phyloP scores from a whole-genome alignment of 2,888 invertebrate species.

The Rhagonycha fulva region DNA sequence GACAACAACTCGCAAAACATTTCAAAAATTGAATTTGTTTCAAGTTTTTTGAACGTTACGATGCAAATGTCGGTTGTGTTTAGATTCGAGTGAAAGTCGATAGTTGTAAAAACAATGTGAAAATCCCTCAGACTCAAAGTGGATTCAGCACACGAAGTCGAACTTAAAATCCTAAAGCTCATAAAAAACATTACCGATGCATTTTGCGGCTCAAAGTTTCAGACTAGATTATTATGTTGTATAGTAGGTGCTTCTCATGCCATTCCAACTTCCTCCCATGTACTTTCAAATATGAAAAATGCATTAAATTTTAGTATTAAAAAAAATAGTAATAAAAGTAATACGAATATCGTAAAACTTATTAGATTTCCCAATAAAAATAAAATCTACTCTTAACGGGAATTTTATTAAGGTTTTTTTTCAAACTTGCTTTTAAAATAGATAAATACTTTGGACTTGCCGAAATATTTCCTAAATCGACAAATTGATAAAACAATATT shows the following conservation, averaged over 20 bases:
- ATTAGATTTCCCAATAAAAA: not conserved
- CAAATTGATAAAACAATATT: slow-evolving; percentile 30
- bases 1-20: not conserved
- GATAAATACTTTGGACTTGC: slow-evolving; percentile 6
- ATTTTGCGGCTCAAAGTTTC: slow-evolving; percentile 21
- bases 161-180: slow-evolving; percentile 26
- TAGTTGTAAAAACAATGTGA: slow-evolving; percentile 28
- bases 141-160: slow-evolving; percentile 25
- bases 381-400: not conserved
- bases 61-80: slow-evolving; percentile 22
- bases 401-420: not conserved
- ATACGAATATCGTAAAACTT: not conserved
- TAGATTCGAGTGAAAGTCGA: slow-evolving; percentile 25
- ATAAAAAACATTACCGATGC: slow-evolving; percentile 28
- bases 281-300: slow-evolving; percentile 9
- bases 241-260: not conserved
- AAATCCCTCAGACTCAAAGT: slow-evolving; percentile 24
- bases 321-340: not conserved
- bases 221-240: slow-evolving; percentile 17
- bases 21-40: not conserved
- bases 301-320: not conserved
- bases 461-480: slow-evolving; percentile 22
- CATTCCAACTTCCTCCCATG: not conserved
- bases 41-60: not conserved
- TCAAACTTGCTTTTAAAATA: not conserved